Conservation (phyloP, 2,888 invertebrate genomes). For the Parnassius glacialis region DNA sequence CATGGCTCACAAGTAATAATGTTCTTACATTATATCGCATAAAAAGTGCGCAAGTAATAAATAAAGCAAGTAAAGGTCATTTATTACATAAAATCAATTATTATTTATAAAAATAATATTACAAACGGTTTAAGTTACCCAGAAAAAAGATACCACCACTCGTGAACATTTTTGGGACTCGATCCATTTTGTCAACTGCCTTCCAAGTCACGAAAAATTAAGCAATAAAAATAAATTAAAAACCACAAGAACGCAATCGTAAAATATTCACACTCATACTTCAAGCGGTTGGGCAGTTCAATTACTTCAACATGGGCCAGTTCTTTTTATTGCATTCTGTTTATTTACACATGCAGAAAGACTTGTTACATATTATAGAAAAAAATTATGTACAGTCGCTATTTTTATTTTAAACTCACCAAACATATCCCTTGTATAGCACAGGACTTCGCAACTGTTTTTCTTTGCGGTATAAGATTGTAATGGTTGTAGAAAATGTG, state of each 20-base stretch:
- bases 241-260: conserved; percentile 5
- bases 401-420: conserved; percentile 11
- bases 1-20: too few species aligned
- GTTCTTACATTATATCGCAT: too few species aligned
- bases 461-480: too few species aligned
- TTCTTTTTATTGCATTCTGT: conserved; percentile 18
- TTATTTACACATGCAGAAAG: conserved; percentile 9
- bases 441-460: too few species aligned
- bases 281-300: conserved; percentile 13
- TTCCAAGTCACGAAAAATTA: conserved; percentile 1
- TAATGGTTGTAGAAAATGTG: too few species aligned
- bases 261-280: conserved; percentile 17
- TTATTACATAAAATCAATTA: too few species aligned
- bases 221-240: conserved; percentile 13
- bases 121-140: neutral
- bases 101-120: neutral
- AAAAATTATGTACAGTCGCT: conserved; percentile 1
- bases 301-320: conserved; percentile 13
- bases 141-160: neutral
- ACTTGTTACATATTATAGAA: conserved; percentile 11
- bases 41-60: too few species aligned
- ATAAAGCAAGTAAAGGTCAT: too few species aligned
- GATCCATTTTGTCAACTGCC: conserved; percentile 16
- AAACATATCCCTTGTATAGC: too few species aligned
- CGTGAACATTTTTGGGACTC: conserved; percentile 6